Conservation (phyloP, 2,113 vertebrate genomes). For the Tetrao urogallus region DNA sequence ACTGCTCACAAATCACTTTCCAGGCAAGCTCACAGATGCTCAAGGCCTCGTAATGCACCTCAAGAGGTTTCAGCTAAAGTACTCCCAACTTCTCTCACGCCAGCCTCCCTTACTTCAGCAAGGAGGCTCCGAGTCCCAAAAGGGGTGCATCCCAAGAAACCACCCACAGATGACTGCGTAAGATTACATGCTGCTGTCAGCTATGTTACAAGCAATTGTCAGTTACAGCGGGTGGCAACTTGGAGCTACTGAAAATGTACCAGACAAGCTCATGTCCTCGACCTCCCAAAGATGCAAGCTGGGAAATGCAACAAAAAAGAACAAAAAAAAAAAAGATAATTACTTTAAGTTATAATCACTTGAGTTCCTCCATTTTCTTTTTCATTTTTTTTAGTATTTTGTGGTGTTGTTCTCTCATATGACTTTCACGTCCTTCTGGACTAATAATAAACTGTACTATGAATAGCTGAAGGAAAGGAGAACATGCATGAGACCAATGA, state of each 20-base stretch:
- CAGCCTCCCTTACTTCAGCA: background rate
- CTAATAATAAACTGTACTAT: background rate
- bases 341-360: background rate
- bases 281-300: background rate
- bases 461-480: constrained; percentile 13
- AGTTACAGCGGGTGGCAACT: background rate
- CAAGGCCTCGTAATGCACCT: background rate
- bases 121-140: background rate
- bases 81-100: background rate
- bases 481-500: background rate
- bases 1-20: background rate
- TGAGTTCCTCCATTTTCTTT: background rate
- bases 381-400: background rate
- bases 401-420: background rate
- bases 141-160: background rate
- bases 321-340: background rate
- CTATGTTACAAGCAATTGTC: background rate
- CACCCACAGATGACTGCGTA: background rate
- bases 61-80: background rate
- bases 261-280: background rate
- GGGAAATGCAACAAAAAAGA: background rate
- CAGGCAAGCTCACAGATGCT: background rate
- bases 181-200: background rate
- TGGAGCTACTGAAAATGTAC: background rate
- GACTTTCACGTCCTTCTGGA: background rate